Conservation (phyloP, 1,140 invertebrate species). For the Drosophila rhopaloa region DNA sequence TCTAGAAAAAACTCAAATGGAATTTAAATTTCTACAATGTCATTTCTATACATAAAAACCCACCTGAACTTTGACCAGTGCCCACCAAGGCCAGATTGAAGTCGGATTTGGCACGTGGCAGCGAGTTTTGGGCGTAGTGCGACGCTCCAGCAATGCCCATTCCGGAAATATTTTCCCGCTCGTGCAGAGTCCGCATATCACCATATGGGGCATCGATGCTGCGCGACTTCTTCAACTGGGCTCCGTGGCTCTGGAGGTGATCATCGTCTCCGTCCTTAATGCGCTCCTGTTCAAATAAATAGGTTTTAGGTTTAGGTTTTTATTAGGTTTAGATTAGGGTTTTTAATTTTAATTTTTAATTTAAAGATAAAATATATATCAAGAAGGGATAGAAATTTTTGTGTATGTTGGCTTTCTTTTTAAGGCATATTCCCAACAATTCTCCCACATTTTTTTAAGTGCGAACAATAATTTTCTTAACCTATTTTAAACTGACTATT, state of each 20-base stretch:
- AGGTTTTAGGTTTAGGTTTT: too few relatives aligned
- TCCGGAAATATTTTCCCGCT: slow-evolving; percentile 81
- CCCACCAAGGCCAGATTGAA: slow-evolving; percentile 91
- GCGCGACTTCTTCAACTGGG: slow-evolving; percentile 92
- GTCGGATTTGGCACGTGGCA: slow-evolving; percentile 94
- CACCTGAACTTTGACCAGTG: slow-evolving; percentile 44
- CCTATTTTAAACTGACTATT: too few relatives aligned
- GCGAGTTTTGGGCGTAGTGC: slow-evolving; percentile 85
- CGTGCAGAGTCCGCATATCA: slow-evolving; percentile 89
- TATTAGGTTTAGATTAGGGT: too few relatives aligned
- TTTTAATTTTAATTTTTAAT: too few relatives aligned
- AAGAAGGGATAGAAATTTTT: too few relatives aligned
- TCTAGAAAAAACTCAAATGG: too few relatives aligned
- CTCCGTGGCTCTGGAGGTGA: slow-evolving; percentile 79
- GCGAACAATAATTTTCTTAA: too few relatives aligned
- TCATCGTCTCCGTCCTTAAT: slow-evolving; percentile 85
- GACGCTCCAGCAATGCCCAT: slow-evolving; percentile 29
- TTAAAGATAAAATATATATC: too few relatives aligned
- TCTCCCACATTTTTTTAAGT: too few relatives aligned
- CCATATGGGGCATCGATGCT: slow-evolving; percentile 95
- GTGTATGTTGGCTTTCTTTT: too few relatives aligned
- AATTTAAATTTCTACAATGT: too few relatives aligned
- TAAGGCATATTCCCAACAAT: too few relatives aligned
- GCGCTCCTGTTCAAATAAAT: slow-evolving; percentile 57
- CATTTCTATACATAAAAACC: neutral